A percentile compares a stretch with the other conserved stretches of the same genome.
These are phyloP conservation scores for Ptychodera flava DNA, from an alignment of 35 echinoderm and acorn worm species.

Conservation along the genomic window DNA sequence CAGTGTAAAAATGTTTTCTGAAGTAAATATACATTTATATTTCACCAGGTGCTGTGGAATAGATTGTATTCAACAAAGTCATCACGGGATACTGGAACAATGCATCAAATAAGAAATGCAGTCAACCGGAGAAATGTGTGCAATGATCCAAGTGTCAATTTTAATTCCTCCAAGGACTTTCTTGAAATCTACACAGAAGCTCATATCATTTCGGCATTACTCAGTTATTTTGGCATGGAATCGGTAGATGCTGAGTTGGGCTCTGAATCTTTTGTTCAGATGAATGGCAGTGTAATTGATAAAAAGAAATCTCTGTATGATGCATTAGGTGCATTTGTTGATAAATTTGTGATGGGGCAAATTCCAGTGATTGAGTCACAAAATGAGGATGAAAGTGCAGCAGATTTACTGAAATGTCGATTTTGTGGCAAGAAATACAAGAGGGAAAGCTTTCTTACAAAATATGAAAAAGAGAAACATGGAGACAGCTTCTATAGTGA, in stretches of 20 bases:
- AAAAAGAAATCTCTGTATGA: constrained; percentile 5
- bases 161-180: neutral
- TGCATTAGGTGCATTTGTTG: constrained; percentile 3
- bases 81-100: neutral
- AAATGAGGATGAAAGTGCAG: neutral
- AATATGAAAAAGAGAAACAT: neutral
- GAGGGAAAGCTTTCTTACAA: neutral
- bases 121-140: neutral
- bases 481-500: neutral
- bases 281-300: neutral
- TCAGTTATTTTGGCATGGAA: constrained; percentile 15
- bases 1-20: neutral
- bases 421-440: neutral
- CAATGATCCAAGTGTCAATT: neutral
- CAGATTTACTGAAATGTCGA: neutral
- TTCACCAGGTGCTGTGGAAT: constrained; percentile 59
- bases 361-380: neutral
- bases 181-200: neutral
- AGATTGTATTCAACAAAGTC: constrained; percentile 40
- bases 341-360: constrained; percentile 15
- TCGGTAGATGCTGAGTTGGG: neutral
- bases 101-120: neutral
- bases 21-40: neutral
- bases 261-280: neutral
- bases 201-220: constrained; percentile 6